Base-by-base conservation (phyloP, 2,888 invertebrate species). In the Galerucella nymphaeae region DNA sequence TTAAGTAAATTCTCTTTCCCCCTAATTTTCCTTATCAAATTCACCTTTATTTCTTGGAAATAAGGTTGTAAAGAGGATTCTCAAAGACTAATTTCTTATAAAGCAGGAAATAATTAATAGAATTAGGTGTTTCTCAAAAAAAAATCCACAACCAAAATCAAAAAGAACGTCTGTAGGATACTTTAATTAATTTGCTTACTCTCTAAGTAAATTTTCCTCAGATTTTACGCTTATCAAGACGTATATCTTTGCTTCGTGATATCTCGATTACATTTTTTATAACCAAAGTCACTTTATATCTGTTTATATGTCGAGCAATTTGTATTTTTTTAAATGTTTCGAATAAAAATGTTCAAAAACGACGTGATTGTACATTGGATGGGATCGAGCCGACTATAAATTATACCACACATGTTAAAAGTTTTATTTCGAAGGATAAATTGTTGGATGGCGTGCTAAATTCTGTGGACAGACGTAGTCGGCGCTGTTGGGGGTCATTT, bases 361-460 rank as follows among this genome's bases (percentile, higher is more conserved):
- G 18, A 18, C 18, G 10, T 9, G 55, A 16, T 18, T 10, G 30
- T 9, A 5, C 50, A n/a, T 50, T n/a, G n/a, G 4, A 18, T 16
- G 16, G 16, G 55, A 41, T 66, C 42, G 55, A 41, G 55, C 55
- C 10, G 16, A 41, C 30, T 30, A 62, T 68, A 62, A 68, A 68
- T 68, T 61, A 62, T 53, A 62, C 61, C 38, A 53, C 64, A 62
- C 61, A 61, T 61, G 61, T 16, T 61, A 53, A 61, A 50, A 68
- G 61, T 62, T 68, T 48, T 61, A 68, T 68, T 68, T 68, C 48
- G 62, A 11, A 14, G 16, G 48, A 68, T 68, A 50, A 68, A 68
- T 68, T 61, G 61, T 62, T 61, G 61, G 68, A 68, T 61, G 50
- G 68, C 61, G 62, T 68, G 68, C 68, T 68, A 68, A 68, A 68